phyloP scores from a whole-genome alignment of 2,113 vertebrate genomes.

The Rhegmatorhina hoffmannsi region DNA sequence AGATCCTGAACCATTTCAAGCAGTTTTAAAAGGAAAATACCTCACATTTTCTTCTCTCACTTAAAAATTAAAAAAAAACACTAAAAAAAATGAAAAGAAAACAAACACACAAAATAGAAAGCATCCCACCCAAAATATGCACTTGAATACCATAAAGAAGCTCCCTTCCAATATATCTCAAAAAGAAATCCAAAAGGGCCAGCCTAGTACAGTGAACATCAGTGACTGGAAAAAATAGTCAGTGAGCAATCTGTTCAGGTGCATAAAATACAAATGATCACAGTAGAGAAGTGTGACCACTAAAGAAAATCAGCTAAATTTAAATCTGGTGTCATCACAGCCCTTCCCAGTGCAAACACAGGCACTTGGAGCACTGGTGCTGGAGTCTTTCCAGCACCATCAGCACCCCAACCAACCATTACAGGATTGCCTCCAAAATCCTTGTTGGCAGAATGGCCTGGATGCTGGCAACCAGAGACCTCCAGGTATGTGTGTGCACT shows the following conservation, averaged over 20 bases:
- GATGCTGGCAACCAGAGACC: rapidly evolving
- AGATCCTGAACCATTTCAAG: background rate
- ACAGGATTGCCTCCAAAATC: background rate
- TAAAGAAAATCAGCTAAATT: background rate
- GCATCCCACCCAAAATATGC: rapidly evolving
- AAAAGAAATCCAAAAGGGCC: background rate
- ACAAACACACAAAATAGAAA: background rate
- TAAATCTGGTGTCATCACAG: background rate
- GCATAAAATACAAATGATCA: background rate
- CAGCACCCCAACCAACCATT: background rate
- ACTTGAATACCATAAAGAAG: background rate
- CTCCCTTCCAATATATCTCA: background rate
- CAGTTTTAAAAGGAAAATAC: background rate
- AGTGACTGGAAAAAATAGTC: background rate
- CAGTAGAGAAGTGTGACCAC: no score
- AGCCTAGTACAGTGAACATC: background rate
- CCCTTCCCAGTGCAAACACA: background rate
- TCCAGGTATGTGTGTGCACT: background rate
- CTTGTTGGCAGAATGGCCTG: background rate
- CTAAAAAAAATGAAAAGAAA: background rate
- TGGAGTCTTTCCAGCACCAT: background rate
- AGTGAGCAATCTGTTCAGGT: background rate
- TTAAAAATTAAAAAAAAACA: background rate
- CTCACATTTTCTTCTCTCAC: background rate
- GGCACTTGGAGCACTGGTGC: background rate